These are phyloP conservation scores for Ceyx erithaca DNA, from an alignment of 2,797 vertebrate species.

Conservation along the genomic window DNA sequence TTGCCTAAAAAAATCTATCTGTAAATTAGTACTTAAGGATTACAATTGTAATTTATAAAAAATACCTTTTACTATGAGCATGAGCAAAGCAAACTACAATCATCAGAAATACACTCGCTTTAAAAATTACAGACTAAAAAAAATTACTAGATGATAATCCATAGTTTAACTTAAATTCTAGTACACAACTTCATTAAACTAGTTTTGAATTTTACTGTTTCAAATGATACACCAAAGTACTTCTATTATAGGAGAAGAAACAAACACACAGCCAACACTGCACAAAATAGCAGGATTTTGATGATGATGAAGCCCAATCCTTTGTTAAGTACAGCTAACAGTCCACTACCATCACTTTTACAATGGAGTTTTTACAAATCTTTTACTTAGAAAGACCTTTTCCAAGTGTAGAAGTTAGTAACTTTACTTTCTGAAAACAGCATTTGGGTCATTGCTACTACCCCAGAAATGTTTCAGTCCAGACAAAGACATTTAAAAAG, in stretches of 20 bases:
- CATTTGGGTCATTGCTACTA: neutral
- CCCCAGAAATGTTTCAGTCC: neutral
- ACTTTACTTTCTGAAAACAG: neutral
- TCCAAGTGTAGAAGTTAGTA: neutral
- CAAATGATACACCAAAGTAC: neutral
- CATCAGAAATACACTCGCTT: constrained; percentile 42
- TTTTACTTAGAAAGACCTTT: neutral
- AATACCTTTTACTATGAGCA: constrained; percentile 39
- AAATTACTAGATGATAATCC: constrained; percentile 42
- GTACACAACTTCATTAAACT: neutral
- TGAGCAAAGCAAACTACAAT: constrained; percentile 48
- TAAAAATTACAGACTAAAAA: constrained; percentile 37
- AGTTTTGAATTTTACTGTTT: neutral
- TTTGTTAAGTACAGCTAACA: neutral
- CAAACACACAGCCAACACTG: constrained; percentile 32
- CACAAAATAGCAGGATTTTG: constrained; percentile 54
- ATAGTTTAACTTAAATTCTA: constrained; percentile 17
- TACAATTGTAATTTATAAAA: neutral
- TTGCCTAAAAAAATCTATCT: constrained; percentile 7
- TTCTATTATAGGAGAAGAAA: constrained; percentile 26
- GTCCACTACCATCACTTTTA: neutral
- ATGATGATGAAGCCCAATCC: constrained; percentile 48
- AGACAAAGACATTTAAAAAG: neutral
- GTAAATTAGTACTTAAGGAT: neutral
- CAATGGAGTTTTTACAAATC: neutral